Evolutionary conservation across 2,113 vertebrate species (phyloP).

Genomic region (Trichechus manatus): DNA sequence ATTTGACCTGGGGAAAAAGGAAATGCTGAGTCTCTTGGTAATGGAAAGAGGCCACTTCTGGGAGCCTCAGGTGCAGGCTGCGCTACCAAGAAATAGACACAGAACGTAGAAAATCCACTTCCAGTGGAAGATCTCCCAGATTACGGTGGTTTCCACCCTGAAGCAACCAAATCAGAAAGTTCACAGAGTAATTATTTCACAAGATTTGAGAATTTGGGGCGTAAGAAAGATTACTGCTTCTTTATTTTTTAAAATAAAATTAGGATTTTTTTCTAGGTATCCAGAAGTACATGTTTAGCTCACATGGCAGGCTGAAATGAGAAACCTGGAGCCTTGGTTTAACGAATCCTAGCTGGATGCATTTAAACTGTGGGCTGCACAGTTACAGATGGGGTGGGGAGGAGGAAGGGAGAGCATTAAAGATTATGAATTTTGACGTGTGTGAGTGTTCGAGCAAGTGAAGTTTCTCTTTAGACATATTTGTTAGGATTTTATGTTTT

Average conservation of each 20-base stretch:
- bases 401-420: neutral
- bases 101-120: neutral
- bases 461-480: neutral
- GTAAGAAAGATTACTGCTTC: neutral
- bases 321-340: neutral
- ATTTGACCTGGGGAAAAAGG: neutral
- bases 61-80: too few species aligned
- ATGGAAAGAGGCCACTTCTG: neutral
- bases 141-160: neutral
- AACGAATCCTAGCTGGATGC: neutral
- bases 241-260: neutral
- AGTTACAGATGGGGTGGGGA: neutral
- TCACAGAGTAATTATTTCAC: constrained; percentile 12
- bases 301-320: neutral
- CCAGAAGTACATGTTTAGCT: neutral
- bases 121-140: neutral
- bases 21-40: neutral
- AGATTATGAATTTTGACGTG: neutral
- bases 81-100: neutral
- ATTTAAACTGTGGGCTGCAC: neutral
- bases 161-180: constrained; percentile 12
- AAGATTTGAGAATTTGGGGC: neutral
- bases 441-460: neutral
- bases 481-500: neutral
- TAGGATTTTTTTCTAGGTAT: constrained; percentile 1